Conservation (phyloP, 2,113 vertebrate genomes). For the Hypomesus transpacificus region DNA sequence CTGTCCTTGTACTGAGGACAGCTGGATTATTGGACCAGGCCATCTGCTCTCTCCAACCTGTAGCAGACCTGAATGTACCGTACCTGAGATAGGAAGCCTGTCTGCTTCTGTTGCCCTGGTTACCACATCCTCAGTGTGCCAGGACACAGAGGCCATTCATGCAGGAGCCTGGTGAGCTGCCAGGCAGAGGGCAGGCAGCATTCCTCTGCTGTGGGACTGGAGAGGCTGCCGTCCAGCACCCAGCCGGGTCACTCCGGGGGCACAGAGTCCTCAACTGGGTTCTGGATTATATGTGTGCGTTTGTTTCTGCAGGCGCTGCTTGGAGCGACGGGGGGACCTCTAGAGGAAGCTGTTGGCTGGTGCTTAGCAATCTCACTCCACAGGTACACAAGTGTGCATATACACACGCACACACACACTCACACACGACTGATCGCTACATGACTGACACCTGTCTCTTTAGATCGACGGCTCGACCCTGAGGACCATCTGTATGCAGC, state of each 20-base stretch:
- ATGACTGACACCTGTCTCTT: neutral
- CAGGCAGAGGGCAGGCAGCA: neutral
- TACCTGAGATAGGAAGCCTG: neutral
- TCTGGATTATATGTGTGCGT: conserved; percentile 13
- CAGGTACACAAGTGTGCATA: conserved; percentile 76
- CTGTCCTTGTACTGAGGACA: too few species aligned
- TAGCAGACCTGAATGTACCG: conserved; percentile 12
- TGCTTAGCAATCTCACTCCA: conserved; percentile 99
- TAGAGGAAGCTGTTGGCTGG: conserved; percentile 97
- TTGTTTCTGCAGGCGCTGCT: conserved; percentile 73
- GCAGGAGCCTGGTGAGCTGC: conserved; percentile 29
- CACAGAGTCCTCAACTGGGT: neutral
- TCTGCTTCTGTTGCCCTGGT: neutral
- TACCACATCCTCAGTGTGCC: too few species aligned
- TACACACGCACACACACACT: neutral
- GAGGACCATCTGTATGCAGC: conserved; percentile 99
- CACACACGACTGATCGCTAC: neutral
- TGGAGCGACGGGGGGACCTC: conserved; percentile 96
- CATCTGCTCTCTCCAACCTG: conserved; percentile 10
- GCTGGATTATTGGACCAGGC: too few species aligned
- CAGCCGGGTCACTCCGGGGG: neutral
- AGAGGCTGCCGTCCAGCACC: neutral
- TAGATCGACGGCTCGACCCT: conserved; percentile 98
- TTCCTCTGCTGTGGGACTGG: conserved; percentile 30
- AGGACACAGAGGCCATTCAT: conserved; percentile 17